Evolutionary conservation across 2,797 vertebrate species (phyloP).

Genomic region (Limnodromus scolopaceus): DNA sequence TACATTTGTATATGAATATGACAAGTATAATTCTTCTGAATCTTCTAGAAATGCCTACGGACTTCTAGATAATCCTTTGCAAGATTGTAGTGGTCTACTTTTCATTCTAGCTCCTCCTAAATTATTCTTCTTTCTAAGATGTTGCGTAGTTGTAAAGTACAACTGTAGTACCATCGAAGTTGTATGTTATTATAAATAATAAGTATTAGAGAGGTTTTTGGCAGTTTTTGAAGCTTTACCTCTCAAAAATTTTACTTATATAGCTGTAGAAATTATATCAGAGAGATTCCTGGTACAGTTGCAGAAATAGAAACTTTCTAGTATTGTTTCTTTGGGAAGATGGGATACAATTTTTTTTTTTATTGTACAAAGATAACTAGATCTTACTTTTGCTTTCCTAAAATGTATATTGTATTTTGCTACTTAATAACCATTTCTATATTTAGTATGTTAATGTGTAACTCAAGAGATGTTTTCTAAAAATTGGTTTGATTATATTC

Average conservation of each 20-base stretch:
- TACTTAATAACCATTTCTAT: neutral
- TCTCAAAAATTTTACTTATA: neutral
- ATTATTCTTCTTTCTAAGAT: neutral
- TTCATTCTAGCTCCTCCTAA: neutral
- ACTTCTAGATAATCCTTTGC: neutral
- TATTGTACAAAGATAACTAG: neutral
- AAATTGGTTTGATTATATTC: slow-evolving; percentile 83
- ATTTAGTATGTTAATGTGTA: slow-evolving; percentile 5
- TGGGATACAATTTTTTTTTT: neutral
- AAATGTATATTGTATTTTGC: neutral
- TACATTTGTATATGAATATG: neutral
- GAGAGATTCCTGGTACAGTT: neutral
- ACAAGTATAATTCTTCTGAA: neutral
- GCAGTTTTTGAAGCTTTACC: neutral
- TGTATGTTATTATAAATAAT: neutral
- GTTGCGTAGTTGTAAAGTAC: neutral
- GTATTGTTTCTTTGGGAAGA: neutral
- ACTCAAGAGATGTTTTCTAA: slow-evolving; percentile 42
- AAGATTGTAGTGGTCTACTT: neutral
- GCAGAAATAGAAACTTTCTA: neutral
- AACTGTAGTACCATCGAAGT: neutral
- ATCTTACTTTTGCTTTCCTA: neutral
- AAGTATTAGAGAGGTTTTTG: neutral
- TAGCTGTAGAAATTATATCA: neutral
- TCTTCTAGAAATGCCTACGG: neutral